Evolutionary conservation across 2,797 vertebrate species (phyloP).

Genomic region (Scarus forsteni): DNA sequence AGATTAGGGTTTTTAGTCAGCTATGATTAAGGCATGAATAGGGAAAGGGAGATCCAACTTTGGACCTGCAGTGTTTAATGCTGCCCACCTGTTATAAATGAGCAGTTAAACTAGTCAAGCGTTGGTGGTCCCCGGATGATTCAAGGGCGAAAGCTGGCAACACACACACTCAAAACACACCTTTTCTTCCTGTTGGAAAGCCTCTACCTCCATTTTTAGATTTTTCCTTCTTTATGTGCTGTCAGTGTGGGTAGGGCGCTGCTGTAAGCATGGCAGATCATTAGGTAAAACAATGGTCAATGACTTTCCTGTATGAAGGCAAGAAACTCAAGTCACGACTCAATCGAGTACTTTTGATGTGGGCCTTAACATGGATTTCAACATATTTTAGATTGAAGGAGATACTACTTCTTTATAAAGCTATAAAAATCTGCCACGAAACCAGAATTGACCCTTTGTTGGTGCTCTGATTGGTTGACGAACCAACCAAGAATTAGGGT

Average conservation of each 20-base stretch:
- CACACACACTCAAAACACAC: constrained; percentile 37
- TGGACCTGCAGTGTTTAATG: constrained; percentile 71
- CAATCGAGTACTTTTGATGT: constrained; percentile 36
- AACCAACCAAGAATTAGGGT: too few relatives aligned
- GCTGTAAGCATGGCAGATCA: constrained; percentile 52
- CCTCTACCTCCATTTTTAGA: constrained; percentile 7
- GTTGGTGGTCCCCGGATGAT: constrained; percentile 71
- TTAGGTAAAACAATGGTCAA: constrained; percentile 43
- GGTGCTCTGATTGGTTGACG: too few relatives aligned
- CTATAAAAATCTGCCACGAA: too few relatives aligned
- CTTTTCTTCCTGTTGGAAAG: constrained; percentile 29
- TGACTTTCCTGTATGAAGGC: constrained; percentile 52
- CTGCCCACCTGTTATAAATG: constrained; percentile 80
- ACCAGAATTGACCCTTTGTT: too few relatives aligned
- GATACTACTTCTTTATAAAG: too few relatives aligned
- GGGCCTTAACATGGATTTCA: too few relatives aligned
- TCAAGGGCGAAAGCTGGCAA: constrained; percentile 69
- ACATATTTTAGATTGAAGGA: too few relatives aligned
- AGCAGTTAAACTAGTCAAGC: constrained; percentile 79
- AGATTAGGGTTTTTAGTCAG: constrained; percentile 78
- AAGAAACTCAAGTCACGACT: constrained; percentile 65
- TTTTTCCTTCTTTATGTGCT: constrained; percentile 33
- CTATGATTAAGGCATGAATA: constrained; percentile 79
- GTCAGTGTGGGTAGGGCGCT: constrained; percentile 29
- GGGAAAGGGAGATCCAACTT: constrained; percentile 71